These are phyloP conservation scores for Chaenodraco wilsoni DNA, from an alignment of 2,797 vertebrate genomes.

Conservation along the genomic window DNA sequence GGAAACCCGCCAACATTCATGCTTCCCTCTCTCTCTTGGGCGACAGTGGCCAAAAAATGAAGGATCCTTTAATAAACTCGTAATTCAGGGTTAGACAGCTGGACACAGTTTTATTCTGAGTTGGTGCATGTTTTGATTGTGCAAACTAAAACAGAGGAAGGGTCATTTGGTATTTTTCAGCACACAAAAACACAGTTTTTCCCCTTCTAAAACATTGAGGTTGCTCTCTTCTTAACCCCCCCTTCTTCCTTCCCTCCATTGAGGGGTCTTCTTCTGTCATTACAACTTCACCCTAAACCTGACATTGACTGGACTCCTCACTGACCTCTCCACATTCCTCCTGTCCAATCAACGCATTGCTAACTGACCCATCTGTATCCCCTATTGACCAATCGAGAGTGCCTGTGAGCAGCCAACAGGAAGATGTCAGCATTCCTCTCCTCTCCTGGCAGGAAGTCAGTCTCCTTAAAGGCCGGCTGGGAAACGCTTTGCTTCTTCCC, in stretches of 20 bases:
- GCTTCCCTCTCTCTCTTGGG: constrained; percentile 13
- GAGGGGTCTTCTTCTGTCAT: constrained; percentile 18
- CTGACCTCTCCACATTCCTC: constrained; percentile 49
- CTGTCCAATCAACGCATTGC: constrained; percentile 64
- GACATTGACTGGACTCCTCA: constrained; percentile 51
- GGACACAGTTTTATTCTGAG: neutral
- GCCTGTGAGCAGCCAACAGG: constrained; percentile 69
- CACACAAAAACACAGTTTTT: neutral
- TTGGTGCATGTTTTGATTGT: neutral
- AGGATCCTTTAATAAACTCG: neutral
- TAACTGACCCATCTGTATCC: constrained; percentile 63
- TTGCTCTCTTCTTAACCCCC: constrained; percentile 9
- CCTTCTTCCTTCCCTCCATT: constrained; percentile 17
- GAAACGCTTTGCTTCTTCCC: constrained; percentile 66
- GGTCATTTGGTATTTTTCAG: neutral
- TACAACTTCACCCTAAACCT: constrained; percentile 66
- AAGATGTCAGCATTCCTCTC: constrained; percentile 80
- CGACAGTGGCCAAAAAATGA: neutral
- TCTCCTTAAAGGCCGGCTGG: constrained; percentile 72
- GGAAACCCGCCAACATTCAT: constrained; percentile 42
- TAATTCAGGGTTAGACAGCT: neutral
- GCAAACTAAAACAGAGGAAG: neutral
- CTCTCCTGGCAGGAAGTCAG: constrained; percentile 76
- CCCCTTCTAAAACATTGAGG: neutral
- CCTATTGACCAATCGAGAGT: constrained; percentile 74